Evolutionary conservation across 1,140 invertebrate genomes (phyloP), one percentile per base, ranked within the genome.

Genomic region (Musca vetustissima): DNA sequence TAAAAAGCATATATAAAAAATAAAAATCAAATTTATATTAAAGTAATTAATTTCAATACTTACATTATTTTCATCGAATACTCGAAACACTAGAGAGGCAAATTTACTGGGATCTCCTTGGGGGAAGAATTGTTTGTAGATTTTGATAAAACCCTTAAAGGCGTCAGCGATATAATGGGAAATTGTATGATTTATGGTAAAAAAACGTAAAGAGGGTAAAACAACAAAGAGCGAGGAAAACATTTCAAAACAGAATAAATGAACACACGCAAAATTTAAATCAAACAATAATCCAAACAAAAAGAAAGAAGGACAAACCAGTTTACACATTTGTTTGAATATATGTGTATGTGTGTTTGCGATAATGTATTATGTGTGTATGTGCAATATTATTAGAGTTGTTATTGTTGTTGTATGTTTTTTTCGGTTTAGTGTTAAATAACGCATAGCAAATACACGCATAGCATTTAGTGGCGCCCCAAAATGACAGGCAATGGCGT

Each of bases 91-190:
- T 74, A 98, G 89, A 25, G 93, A 93, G 19, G 97, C 96, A 84
- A 99, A 99, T 86, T 98, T 98, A 74, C 94, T 96, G 21, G 97
- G 96, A 87, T 98, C 96, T 73, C 96, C 95, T 89, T 98, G 93
- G 64, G 97, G 96, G 85, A 98, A 98, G 86, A 98, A 98, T 85
- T 98, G 96, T 86, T 97, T 96, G 88, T 98, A 98, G 82, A 98
- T 98, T 87, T 95, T 97, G 82, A 98, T 96, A 86, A 98, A 98
- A 69, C 96, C 97, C 96, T 98, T 43, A 86, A 74, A 89, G 61
- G 57, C 57, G 15, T 19, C 57, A 61, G n/a, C 2, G n/a, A 17
- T 61, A 36, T 21, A 61, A 61, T 1, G n/a, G 36, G 11, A 13
- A 43, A 43, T 43, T 43, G 6, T 43, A 43, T 43, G 36, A 43